Evolutionary conservation across 92 coral and sea anemone species (phyloP).

Genomic region (Umimayanthus kanabou): DNA sequence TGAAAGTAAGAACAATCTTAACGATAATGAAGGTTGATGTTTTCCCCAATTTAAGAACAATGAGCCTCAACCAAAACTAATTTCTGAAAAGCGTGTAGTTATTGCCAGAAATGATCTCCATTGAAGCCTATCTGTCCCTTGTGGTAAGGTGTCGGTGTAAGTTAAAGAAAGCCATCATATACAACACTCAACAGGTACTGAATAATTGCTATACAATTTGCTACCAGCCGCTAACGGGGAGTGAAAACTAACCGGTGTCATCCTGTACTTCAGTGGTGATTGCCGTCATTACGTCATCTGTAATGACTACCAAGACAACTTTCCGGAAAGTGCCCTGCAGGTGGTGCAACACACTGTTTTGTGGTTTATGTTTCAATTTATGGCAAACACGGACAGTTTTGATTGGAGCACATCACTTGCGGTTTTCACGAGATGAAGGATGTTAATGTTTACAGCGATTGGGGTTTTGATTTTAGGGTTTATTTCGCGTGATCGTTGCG

Average conservation of each 20-base stretch:
- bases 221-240: not conserved
- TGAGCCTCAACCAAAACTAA: not conserved
- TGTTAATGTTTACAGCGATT: conserved; percentile 12
- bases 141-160: not conserved
- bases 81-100: not conserved
- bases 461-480: conserved; percentile 8
- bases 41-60: not conserved
- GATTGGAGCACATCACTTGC: not conserved
- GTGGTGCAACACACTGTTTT: not conserved
- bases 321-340: not conserved
- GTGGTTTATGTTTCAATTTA: not conserved
- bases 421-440: conserved; percentile 17
- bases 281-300: not conserved
- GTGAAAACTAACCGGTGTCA: not conserved
- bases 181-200: not conserved
- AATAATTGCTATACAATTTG: not conserved
- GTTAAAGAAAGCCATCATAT: too few relatives aligned
- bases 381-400: not conserved
- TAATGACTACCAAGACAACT: not conserved
- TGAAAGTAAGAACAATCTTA: too few relatives aligned
- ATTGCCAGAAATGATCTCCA: not conserved
- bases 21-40: too few relatives aligned
- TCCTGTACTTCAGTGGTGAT: not conserved
- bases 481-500: not conserved
- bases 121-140: not conserved